phyloP scores from a whole-genome alignment of 1,140 invertebrate genomes.

The Phymorhynchus buccinoides region DNA sequence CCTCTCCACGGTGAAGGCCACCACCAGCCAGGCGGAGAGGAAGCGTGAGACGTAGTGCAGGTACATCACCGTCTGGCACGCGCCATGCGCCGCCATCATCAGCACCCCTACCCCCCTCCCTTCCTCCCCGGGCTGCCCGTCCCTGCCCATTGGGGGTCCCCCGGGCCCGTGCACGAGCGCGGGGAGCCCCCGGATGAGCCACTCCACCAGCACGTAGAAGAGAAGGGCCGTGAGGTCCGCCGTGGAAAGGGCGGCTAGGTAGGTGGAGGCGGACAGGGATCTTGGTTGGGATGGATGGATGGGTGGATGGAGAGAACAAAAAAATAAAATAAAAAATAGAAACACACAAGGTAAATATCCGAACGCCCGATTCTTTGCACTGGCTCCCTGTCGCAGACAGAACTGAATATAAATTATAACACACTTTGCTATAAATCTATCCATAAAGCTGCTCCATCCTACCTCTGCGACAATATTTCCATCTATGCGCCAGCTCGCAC shows the following conservation, averaged over 20 bases:
- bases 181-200: slow-evolving; percentile 55
- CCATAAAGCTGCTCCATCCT: too few species aligned
- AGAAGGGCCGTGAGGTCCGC: slow-evolving; percentile 62
- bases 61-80: slow-evolving; percentile 64
- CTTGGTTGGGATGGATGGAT: too few species aligned
- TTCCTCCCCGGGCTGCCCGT: not conserved
- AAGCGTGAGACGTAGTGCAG: slow-evolving; percentile 64
- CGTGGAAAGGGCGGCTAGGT: slow-evolving; percentile 63
- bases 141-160: not conserved
- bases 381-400: too few species aligned
- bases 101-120: slow-evolving; percentile 15
- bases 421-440: too few species aligned
- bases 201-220: slow-evolving; percentile 66
- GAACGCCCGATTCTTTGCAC: too few species aligned
- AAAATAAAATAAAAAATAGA: too few species aligned
- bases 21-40: slow-evolving; percentile 67
- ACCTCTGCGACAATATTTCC: too few species aligned
- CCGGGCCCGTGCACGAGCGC: slow-evolving; percentile 29
- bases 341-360: too few species aligned
- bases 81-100: slow-evolving; percentile 51
- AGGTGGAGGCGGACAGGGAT: slow-evolving; percentile 61
- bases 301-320: too few species aligned
- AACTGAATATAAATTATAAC: too few species aligned
- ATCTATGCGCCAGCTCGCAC: too few species aligned
- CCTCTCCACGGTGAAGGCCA: slow-evolving; percentile 66